A percentile compares a stretch with the other conserved stretches of the same genome.
These are phyloP conservation scores for Todus mexicanus DNA, from an alignment of 2,797 vertebrate genomes.

Conservation along the genomic window DNA sequence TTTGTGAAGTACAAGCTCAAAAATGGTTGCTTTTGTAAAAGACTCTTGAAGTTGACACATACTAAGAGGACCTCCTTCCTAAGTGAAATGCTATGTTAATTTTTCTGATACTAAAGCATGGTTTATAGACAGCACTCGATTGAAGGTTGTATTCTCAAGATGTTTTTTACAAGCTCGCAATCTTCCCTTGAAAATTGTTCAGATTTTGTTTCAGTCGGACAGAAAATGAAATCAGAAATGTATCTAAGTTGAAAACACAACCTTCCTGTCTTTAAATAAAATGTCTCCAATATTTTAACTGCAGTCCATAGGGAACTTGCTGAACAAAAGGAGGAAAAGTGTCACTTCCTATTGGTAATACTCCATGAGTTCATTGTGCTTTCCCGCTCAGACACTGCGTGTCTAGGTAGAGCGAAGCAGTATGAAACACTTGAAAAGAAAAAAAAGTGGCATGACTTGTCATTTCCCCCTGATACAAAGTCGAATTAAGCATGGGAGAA, in stretches of 20 bases:
- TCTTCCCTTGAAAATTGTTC: neutral
- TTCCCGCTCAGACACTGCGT: neutral
- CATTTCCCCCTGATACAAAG: conserved; percentile 65
- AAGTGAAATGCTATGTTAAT: neutral
- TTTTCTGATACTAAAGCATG: neutral
- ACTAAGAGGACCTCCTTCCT: neutral
- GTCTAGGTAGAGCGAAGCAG: neutral
- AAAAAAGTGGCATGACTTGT: conserved; percentile 21
- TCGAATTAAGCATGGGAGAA: conserved; percentile 45
- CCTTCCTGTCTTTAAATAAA: conserved; percentile 76
- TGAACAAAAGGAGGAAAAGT: conserved; percentile 94
- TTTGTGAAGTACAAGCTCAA: neutral
- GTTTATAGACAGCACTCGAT: neutral
- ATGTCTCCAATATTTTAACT: conserved; percentile 23
- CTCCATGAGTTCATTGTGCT: conserved; percentile 10
- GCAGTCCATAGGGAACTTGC: conserved; percentile 21
- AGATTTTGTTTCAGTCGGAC: neutral
- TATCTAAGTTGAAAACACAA: conserved; percentile 43
- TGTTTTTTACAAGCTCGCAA: neutral
- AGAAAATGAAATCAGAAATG: conserved; percentile 42
- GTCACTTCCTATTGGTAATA: conserved; percentile 80
- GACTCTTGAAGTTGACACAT: neutral
- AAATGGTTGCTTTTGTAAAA: neutral
- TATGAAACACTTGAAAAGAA: conserved; percentile 29
- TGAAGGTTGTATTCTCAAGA: neutral